Conservation (phyloP, 2,888 invertebrate genomes). For the Chloroclystis v-ata region DNA sequence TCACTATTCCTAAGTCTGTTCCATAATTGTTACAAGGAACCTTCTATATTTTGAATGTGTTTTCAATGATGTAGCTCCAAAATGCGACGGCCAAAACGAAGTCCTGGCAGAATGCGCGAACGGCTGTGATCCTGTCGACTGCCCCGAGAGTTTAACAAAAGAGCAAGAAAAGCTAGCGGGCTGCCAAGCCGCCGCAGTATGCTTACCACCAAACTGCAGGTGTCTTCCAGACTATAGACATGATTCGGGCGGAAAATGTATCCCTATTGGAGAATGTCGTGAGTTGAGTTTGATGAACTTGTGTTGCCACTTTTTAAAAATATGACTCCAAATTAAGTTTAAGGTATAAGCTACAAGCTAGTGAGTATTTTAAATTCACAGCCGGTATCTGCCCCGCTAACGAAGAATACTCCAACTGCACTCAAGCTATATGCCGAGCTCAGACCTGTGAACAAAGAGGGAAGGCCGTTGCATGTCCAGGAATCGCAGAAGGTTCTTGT, state of each 20-base stretch:
- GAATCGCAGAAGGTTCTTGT: not conserved
- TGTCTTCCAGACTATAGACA: constrained; percentile 13
- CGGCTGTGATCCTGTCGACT: constrained; percentile 9
- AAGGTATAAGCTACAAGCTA: too few relatives aligned
- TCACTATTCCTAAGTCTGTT: too few relatives aligned
- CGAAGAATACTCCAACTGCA: constrained; percentile 13
- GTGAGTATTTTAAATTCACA: not conserved
- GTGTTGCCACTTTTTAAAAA: too few relatives aligned
- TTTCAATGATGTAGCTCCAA: not conserved
- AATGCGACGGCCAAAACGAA: constrained; percentile 16
- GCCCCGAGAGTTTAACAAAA: constrained; percentile 10
- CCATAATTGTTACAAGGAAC: too few relatives aligned
- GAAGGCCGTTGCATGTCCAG: not conserved
- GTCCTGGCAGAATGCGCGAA: constrained; percentile 13
- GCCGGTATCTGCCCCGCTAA: constrained; percentile 14
- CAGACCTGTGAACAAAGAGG: not conserved
- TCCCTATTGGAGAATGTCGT: constrained; percentile 19
- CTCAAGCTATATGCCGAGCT: not conserved
- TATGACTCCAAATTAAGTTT: too few relatives aligned
- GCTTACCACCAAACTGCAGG: constrained; percentile 13
- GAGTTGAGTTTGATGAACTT: constrained; percentile 10
- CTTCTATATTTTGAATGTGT: too few relatives aligned
- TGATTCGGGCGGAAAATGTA: constrained; percentile 10
- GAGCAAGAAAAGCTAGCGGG: constrained; percentile 3
- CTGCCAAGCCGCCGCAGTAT: constrained; percentile 3